Evolutionary conservation across 2,888 invertebrate species (phyloP).

Genomic region (Ophion ellenae): DNA sequence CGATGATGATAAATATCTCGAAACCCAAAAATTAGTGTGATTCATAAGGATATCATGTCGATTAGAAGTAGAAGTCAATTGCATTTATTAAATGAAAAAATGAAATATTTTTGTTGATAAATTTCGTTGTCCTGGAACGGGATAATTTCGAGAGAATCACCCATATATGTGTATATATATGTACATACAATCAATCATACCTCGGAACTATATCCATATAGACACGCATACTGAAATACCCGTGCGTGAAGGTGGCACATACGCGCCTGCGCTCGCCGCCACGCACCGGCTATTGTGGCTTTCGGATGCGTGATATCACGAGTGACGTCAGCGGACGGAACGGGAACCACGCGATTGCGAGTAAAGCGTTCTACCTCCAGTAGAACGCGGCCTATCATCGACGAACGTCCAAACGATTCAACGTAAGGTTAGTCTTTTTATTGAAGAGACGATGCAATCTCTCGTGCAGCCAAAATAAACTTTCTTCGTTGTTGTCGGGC

Average conservation of each 20-base stretch:
- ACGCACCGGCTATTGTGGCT: slow-evolving; percentile 32
- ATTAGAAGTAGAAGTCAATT: too few relatives aligned
- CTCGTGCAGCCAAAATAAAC: slow-evolving; percentile 29
- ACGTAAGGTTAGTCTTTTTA: slow-evolving; percentile 72
- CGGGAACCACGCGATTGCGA: slow-evolving; percentile 55
- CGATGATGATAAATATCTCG: too few relatives aligned
- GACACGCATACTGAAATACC: neutral
- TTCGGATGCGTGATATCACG: slow-evolving; percentile 77
- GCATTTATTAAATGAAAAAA: too few relatives aligned
- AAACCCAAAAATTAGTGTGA: too few relatives aligned
- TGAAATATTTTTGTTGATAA: too few relatives aligned
- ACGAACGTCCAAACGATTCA: slow-evolving; percentile 54
- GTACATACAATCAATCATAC: too few relatives aligned
- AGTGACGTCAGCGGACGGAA: slow-evolving; percentile 76
- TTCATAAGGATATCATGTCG: too few relatives aligned
- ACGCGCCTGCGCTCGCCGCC: slow-evolving; percentile 5
- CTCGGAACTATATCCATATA: too few relatives aligned
- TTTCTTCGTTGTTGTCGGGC: neutral
- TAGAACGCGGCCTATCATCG: slow-evolving; percentile 73
- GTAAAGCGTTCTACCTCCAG: slow-evolving; percentile 72
- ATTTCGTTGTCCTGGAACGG: too few relatives aligned
- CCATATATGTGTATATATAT: too few relatives aligned
- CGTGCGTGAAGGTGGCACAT: neutral
- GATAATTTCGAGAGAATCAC: too few relatives aligned
- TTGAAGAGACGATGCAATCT: slow-evolving; percentile 22